A percentile compares a stretch with the other conserved stretches of the same genome.
Evolutionary conservation across 2,888 invertebrate genomes (phyloP).

Genomic region (Clunio marinus): DNA sequence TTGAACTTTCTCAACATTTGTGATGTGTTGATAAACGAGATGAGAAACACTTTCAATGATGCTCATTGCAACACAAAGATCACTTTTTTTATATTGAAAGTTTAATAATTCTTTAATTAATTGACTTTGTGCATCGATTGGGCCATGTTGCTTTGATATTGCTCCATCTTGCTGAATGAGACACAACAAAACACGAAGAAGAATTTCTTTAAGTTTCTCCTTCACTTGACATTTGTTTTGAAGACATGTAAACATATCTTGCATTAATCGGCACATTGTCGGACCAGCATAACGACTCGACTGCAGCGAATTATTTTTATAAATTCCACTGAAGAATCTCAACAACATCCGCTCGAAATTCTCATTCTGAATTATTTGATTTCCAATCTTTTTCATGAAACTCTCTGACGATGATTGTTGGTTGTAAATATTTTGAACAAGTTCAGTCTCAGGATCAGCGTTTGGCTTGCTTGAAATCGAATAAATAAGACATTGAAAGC

Average conservation of each 20-base stretch:
- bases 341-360: slow-evolving; percentile 63
- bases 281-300: slow-evolving; percentile 65
- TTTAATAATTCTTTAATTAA: slow-evolving; percentile 63
- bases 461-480: slow-evolving; percentile 66
- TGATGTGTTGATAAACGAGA: slow-evolving; percentile 55
- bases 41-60: slow-evolving; percentile 66
- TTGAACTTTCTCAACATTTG: slow-evolving; percentile 55
- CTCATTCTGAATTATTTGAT: slow-evolving; percentile 58
- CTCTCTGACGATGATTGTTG: not conserved
- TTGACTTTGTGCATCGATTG: slow-evolving; percentile 71
- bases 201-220: slow-evolving; percentile 54
- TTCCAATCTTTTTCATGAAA: slow-evolving; percentile 50
- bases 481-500: slow-evolving; percentile 65
- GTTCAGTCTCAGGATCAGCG: slow-evolving; percentile 44
- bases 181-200: slow-evolving; percentile 67
- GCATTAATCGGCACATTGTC: slow-evolving; percentile 67
- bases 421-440: not conserved
- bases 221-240: slow-evolving; percentile 62
- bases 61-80: slow-evolving; percentile 66
- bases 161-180: slow-evolving; percentile 65
- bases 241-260: slow-evolving; percentile 65
- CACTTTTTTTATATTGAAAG: slow-evolving; percentile 60
- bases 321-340: slow-evolving; percentile 62
- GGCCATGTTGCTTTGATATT: slow-evolving; percentile 61
- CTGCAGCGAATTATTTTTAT: slow-evolving; percentile 50